These are phyloP conservation scores for Drosophila colorata DNA, from an alignment of 2,888 invertebrate genomes.

Conservation along the genomic window DNA sequence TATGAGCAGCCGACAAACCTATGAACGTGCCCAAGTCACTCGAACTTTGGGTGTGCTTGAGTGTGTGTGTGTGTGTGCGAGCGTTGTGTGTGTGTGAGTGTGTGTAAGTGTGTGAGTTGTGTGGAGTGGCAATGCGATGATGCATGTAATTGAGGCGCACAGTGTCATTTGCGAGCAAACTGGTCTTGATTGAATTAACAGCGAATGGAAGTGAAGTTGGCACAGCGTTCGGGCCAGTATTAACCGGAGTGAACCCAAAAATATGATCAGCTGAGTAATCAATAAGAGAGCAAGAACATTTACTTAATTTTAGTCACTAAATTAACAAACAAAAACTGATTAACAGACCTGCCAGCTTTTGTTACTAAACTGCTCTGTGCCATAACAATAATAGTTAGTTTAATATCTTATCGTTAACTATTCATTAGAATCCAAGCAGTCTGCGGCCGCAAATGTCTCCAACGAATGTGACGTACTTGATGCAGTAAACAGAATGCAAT, in stretches of 20 bases:
- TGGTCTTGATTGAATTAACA: constrained; percentile 44
- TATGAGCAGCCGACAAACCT: constrained; percentile 50
- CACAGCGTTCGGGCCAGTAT: constrained; percentile 11
- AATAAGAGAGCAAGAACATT: constrained; percentile 27
- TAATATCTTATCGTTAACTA: constrained; percentile 56
- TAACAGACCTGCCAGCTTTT: no score
- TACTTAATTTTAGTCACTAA: constrained; percentile 27
- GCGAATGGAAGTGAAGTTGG: constrained; percentile 19
- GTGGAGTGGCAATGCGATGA: constrained; percentile 56
- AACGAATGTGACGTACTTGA: constrained; percentile 16
- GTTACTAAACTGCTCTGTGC: no score
- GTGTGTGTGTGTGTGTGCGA: constrained; percentile 2
- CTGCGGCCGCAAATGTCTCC: constrained; percentile 24
- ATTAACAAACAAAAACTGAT: no score
- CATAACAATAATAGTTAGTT: constrained; percentile 6
- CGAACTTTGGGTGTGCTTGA: constrained; percentile 8
- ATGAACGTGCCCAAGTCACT: constrained; percentile 43
- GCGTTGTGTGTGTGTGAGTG: background rate
- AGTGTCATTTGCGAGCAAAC: constrained; percentile 33
- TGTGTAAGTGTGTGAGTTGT: constrained; percentile 21
- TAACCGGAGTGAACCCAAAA: constrained; percentile 41
- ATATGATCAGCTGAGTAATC: constrained; percentile 48
- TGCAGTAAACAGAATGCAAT: constrained; percentile 22
- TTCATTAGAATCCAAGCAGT: constrained; percentile 43
- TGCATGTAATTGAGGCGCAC: constrained; percentile 63